phyloP scores from a whole-genome alignment of 2,888 invertebrate species.

The Acheta domesticus region DNA sequence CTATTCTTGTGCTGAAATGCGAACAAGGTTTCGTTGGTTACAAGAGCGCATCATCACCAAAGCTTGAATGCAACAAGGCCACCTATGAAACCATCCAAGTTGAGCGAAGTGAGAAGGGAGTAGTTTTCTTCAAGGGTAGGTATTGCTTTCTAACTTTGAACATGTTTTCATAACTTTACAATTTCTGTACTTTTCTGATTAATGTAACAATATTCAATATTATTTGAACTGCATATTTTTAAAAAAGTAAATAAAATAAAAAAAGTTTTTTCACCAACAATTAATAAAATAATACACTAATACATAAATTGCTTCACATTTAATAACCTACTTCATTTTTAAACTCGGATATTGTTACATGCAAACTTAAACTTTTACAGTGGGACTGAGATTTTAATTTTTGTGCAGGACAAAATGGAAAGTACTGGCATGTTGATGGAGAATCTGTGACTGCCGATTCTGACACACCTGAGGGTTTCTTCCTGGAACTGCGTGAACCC shows the following conservation, averaged over 20 bases:
- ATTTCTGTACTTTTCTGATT: neutral
- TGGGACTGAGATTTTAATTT: neutral
- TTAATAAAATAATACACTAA: too few species aligned
- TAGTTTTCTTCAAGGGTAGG: slow-evolving; percentile 86
- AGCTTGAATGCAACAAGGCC: slow-evolving; percentile 93
- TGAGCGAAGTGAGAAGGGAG: slow-evolving; percentile 82
- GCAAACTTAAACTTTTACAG: too few species aligned
- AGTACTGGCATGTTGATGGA: slow-evolving; percentile 89
- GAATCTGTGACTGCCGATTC: slow-evolving; percentile 85
- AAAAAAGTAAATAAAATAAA: too few species aligned
- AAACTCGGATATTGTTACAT: too few species aligned
- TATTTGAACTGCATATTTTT: too few species aligned
- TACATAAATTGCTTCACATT: too few species aligned
- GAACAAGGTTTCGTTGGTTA: slow-evolving; percentile 96
- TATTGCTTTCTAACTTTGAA: neutral
- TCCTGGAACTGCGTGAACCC: slow-evolving; percentile 88
- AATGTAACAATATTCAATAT: neutral
- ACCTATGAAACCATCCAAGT: slow-evolving; percentile 90
- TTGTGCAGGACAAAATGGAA: slow-evolving; percentile 77
- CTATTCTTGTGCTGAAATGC: slow-evolving; percentile 88
- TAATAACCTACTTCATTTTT: too few species aligned
- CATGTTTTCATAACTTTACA: neutral
- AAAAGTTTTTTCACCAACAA: too few species aligned
- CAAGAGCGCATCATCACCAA: slow-evolving; percentile 70
- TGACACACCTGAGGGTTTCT: slow-evolving; percentile 80